Conservation (phyloP, 2,888 invertebrate genomes). For the Eurytoma californica region DNA sequence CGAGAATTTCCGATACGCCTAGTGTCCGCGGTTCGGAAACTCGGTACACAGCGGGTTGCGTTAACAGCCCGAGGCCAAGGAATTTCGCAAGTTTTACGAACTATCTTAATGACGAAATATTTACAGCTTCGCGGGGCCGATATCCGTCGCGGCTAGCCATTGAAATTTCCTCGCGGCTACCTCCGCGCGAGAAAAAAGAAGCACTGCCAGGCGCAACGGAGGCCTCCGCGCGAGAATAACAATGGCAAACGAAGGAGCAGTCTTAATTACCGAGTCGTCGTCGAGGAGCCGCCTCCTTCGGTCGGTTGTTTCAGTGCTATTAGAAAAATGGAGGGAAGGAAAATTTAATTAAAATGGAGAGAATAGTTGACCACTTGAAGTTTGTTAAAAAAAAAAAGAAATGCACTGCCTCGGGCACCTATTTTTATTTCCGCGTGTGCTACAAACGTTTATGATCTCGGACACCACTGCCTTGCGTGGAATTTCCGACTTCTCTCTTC, state of each 20-base stretch:
- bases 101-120: conserved; percentile 40
- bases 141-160: background rate
- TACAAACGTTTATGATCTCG: conserved; percentile 1
- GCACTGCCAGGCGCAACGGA: background rate
- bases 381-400: background rate
- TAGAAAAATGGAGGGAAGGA: background rate
- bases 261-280: conserved; percentile 28
- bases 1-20: conserved; percentile 40
- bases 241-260: conserved; percentile 8
- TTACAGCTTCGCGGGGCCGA: background rate
- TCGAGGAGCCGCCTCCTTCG: background rate
- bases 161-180: background rate
- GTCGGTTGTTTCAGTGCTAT: background rate
- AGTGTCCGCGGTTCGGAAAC: conserved; percentile 6
- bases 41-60: background rate
- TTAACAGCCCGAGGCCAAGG: conserved; percentile 17
- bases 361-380: conserved; percentile 6
- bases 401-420: conserved; percentile 18
- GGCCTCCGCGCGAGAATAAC: conserved; percentile 10
- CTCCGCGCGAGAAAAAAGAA: background rate
- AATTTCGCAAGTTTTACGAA: conserved; percentile 42
- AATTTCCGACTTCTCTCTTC: conserved; percentile 4
- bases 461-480: background rate
- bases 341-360: conserved; percentile 31
- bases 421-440: background rate